Percentiles rank a stretch among this genome's conserved stretches.
Evolutionary conservation across 1,140 invertebrate species (phyloP).

Genomic region (Augochlora pura): DNA sequence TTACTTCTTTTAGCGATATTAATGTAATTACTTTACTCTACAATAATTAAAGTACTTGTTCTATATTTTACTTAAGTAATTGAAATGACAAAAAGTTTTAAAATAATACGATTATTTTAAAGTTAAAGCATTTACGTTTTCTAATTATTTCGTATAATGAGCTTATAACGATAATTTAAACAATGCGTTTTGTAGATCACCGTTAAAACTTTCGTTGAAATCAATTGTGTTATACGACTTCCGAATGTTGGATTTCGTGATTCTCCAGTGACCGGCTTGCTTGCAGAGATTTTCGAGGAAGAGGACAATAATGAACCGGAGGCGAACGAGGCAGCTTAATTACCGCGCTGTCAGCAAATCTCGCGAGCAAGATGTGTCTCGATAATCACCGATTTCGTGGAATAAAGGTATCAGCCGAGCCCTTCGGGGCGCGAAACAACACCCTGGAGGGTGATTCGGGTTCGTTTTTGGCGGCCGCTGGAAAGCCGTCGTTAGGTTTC

Average conservation of each 20-base stretch:
- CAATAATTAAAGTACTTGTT: too few relatives aligned
- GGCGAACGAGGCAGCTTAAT: conserved; percentile 42
- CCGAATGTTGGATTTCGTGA: not conserved
- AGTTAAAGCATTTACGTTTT: too few relatives aligned
- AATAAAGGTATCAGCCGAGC: not conserved
- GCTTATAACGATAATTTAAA: too few relatives aligned
- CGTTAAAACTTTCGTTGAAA: too few relatives aligned
- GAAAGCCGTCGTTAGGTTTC: conserved; percentile 37
- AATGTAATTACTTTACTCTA: too few relatives aligned
- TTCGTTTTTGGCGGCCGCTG: conserved; percentile 18
- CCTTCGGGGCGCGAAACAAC: conserved; percentile 1
- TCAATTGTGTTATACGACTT: too few relatives aligned
- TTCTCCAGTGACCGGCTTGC: not conserved
- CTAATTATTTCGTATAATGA: too few relatives aligned
- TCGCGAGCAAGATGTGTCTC: conserved; percentile 28
- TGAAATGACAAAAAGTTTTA: too few relatives aligned
- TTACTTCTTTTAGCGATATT: too few relatives aligned
- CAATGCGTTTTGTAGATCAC: too few relatives aligned
- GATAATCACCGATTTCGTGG: conserved; percentile 52
- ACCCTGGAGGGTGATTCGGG: conserved; percentile 33
- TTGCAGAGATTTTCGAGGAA: not conserved
- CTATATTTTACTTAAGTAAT: too few relatives aligned
- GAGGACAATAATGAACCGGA: not conserved
- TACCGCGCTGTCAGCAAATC: conserved; percentile 49
- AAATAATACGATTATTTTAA: too few relatives aligned